Conservation (phyloP, 2,113 vertebrate genomes). For the Zeus faber region DNA sequence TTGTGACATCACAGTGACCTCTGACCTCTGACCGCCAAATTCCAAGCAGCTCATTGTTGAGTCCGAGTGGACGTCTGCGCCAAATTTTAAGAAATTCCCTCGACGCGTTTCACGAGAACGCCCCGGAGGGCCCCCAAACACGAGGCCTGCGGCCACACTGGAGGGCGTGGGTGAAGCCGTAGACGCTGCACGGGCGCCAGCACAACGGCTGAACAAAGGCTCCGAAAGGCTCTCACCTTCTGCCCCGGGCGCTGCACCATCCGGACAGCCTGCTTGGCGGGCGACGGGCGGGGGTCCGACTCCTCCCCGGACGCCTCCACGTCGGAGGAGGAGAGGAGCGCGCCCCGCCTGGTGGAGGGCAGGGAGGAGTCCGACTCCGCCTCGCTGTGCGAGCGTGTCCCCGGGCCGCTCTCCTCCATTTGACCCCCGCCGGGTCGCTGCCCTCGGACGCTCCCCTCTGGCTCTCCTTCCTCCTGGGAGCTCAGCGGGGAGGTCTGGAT, state of each 20-base stretch:
- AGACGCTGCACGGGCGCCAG: too few species aligned
- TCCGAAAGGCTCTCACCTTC: conserved; percentile 48
- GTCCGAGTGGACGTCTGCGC: too few species aligned
- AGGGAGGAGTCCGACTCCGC: conserved; percentile 59
- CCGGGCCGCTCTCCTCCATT: conserved; percentile 15
- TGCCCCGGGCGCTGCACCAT: conserved; percentile 27
- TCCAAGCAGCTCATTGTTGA: too few species aligned
- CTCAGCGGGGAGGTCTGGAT: conserved; percentile 38
- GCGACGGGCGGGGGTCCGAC: conserved; percentile 43
- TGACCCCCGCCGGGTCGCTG: conserved; percentile 15
- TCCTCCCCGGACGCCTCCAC: conserved; percentile 65
- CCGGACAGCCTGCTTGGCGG: conserved; percentile 32
- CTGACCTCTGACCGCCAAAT: too few species aligned
- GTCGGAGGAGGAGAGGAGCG: conserved; percentile 51
- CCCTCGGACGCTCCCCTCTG: conserved; percentile 1
- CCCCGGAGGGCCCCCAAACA: too few species aligned
- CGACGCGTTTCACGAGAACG: too few species aligned
- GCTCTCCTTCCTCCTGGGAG: conserved; percentile 53
- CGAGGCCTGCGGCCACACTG: too few species aligned
- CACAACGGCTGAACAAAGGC: too few species aligned
- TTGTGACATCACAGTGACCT: too few species aligned
- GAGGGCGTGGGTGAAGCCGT: too few species aligned
- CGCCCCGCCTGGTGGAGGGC: conserved; percentile 57
- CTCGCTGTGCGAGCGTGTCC: conserved; percentile 28
- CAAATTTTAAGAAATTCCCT: too few species aligned